Evolutionary conservation across 2,888 invertebrate genomes (phyloP).

Genomic region (Marronus borbonicus): DNA sequence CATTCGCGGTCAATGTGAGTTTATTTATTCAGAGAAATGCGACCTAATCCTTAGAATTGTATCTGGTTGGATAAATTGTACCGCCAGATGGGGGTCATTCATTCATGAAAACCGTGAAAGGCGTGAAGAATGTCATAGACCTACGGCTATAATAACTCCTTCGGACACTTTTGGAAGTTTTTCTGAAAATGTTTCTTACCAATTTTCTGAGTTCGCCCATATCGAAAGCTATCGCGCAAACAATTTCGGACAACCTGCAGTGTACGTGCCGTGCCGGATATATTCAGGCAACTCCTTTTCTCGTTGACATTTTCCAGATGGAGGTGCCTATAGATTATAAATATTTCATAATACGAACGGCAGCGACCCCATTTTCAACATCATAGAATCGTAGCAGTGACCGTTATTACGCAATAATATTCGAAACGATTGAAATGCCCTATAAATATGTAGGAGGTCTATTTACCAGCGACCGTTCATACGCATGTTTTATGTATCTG

Average conservation of each 20-base stretch:
- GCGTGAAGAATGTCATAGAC: too few species aligned
- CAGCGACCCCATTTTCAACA: conserved; percentile 1
- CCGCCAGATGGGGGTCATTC: too few species aligned
- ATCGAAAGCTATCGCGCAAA: neutral
- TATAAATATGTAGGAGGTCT: neutral
- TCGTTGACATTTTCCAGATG: conserved; percentile 37
- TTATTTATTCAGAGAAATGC: too few species aligned
- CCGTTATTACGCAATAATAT: neutral
- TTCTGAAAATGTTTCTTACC: too few species aligned
- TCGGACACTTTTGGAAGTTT: too few species aligned
- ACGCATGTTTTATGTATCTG: neutral
- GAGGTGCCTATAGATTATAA: conserved; percentile 10
- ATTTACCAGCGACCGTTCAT: neutral
- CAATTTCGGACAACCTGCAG: neutral
- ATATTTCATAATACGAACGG: conserved; percentile 32
- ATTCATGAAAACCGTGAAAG: too few species aligned
- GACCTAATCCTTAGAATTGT: too few species aligned
- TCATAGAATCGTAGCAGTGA: too few species aligned
- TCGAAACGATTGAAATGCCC: neutral
- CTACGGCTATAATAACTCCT: too few species aligned
- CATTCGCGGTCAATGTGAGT: too few species aligned
- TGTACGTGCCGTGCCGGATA: neutral
- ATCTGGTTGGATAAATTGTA: too few species aligned
- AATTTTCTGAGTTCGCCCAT: too few species aligned
- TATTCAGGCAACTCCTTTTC: neutral